These are phyloP conservation scores for Anarsia innoxiella DNA, from an alignment of 2,888 invertebrate genomes.

Conservation along the genomic window DNA sequence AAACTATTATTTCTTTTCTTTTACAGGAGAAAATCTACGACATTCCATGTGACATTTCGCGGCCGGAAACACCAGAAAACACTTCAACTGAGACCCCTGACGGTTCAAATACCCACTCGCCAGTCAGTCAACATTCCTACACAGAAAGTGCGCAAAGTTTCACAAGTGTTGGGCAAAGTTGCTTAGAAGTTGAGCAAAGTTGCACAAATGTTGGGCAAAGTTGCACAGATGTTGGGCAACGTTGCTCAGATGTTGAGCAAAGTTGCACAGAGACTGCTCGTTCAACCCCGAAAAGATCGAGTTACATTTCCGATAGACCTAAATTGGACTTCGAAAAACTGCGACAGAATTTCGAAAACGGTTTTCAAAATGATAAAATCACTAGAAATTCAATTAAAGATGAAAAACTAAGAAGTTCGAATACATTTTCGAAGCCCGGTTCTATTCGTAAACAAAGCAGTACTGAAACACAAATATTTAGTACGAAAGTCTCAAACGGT, in stretches of 20 bases:
- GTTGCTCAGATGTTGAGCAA: too few relatives aligned
- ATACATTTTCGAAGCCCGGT: not conserved
- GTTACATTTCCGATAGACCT: not conserved
- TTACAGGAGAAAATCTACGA: slow-evolving; percentile 61
- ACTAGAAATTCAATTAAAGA: slow-evolving; percentile 6
- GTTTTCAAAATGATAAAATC: not conserved
- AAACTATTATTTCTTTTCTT: slow-evolving; percentile 24
- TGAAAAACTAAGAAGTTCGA: not conserved
- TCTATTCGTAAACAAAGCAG: slow-evolving; percentile 4
- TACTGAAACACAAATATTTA: slow-evolving; percentile 7
- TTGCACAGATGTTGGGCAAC: too few relatives aligned
- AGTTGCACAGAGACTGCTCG: too few relatives aligned
- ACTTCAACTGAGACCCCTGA: too few relatives aligned
- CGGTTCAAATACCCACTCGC: too few relatives aligned
- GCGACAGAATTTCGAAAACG: slow-evolving; percentile 46
- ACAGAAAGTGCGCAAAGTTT: too few relatives aligned
- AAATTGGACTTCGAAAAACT: slow-evolving; percentile 20
- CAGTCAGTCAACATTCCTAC: too few relatives aligned
- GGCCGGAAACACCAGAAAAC: slow-evolving; percentile 32
- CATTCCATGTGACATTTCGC: slow-evolving; percentile 39
- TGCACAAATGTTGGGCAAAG: too few relatives aligned
- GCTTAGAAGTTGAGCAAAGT: too few relatives aligned
- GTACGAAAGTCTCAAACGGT: slow-evolving; percentile 2
- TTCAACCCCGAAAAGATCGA: too few relatives aligned
- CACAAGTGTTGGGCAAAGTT: too few relatives aligned